Percentiles rank a stretch among this genome's conserved stretches.
Evolutionary conservation across 2,113 vertebrate genomes (phyloP).

Genomic region (Onychorhynchus coronatus): DNA sequence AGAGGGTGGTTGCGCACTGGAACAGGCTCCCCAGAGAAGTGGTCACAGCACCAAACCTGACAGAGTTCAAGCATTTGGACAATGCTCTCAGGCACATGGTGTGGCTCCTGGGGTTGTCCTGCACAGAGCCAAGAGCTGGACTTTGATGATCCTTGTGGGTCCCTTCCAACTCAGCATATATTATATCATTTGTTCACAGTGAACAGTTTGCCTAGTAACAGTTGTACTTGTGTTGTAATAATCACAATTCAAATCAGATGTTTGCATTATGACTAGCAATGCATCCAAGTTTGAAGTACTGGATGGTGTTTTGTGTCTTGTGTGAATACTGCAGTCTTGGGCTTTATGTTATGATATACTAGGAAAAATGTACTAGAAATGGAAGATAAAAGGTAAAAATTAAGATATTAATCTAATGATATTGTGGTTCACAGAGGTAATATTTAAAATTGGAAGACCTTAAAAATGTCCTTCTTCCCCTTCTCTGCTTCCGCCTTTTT

Average conservation of each 20-base stretch:
- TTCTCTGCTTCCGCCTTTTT: background rate
- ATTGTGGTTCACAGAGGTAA: background rate
- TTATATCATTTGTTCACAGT: background rate
- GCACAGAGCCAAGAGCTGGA: background rate
- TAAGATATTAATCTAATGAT: background rate
- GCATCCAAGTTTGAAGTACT: background rate
- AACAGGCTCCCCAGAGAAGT: background rate
- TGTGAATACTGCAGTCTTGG: background rate
- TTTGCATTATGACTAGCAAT: background rate
- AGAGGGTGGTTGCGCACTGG: background rate
- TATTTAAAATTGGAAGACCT: background rate
- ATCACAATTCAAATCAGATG: background rate
- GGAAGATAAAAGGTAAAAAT: background rate
- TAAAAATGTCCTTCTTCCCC: background rate
- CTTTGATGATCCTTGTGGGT: background rate
- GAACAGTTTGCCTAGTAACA: background rate
- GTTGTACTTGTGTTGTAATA: background rate
- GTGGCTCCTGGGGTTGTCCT: background rate
- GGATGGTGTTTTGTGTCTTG: background rate
- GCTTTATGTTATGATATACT: background rate
- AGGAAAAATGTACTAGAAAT: background rate
- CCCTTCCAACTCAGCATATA: background rate
- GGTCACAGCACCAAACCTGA: background rate
- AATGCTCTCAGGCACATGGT: background rate
- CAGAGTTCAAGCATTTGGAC: background rate